Base-by-base conservation (phyloP, 2,888 invertebrate species). In the Vesta saturnalis region DNA sequence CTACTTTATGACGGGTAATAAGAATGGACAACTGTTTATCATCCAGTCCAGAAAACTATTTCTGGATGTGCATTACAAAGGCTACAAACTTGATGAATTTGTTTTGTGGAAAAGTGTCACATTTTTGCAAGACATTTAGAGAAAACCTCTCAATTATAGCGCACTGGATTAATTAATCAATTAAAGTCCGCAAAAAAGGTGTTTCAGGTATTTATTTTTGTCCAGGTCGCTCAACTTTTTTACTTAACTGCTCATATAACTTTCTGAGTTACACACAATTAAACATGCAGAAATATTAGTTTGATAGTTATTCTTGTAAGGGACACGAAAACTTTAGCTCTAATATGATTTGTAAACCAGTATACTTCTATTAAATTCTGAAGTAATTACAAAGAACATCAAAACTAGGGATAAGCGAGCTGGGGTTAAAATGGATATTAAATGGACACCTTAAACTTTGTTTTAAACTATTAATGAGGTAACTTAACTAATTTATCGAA, bases 381-480 rank as follows among this genome's bases (percentile, higher is more conserved):
- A 21, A 52, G 52, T 21, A 19, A 16, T 21, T 52, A 52, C 52
- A 52, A 52, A 52, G 52, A 52, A 52, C 52, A 19, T 52, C 52
- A 52, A 16, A n/a, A 52, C 19, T 19, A 52, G n/a, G 52, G 52
- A 21, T 52, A n/a, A 18, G 12, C 12, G 52, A 19, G 19, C 19
- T 52, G n/a, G 52, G 21, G n/a, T 19, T 52, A 21, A 52, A 52
- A 52, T 52, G 18, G 52, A 52, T 52, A 52, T 52, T 52, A 52
- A 52, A 52, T 52, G 19, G 52, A 52, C 52, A 52, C 52, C 52
- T 52, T 52, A 52, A 52, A 52, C 1, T 52, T 52, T 52, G 52
- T 52, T 52, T 18, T 52, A 52, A 52, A 52, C 52, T 18, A 19
- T 52, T 52, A 52, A 52, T 18, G 49, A 49, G 16, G 19, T 52